Evolutionary conservation across 2,888 invertebrate species (phyloP).

Genomic region (Rotaria magnacalcarata): DNA sequence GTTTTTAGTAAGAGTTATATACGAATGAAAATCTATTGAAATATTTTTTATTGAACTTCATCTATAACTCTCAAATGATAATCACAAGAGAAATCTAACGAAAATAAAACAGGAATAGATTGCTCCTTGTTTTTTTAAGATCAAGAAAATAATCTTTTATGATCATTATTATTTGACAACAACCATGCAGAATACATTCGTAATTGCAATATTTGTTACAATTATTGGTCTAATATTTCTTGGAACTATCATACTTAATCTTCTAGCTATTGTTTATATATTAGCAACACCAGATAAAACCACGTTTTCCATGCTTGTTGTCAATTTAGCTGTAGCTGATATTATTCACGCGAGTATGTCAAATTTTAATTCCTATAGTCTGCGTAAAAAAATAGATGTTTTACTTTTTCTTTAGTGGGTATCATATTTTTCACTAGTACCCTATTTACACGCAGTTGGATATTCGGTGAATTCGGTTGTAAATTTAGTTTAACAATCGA

Average conservation of each 20-base stretch:
- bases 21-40: not conserved
- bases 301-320: not conserved
- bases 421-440: constrained; percentile 4
- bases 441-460: not conserved
- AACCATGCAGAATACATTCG: not conserved
- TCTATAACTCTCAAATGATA: not conserved
- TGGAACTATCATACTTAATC: not conserved
- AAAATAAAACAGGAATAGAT: no score
- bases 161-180: no score
- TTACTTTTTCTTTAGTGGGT: not conserved
- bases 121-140: no score
- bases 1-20: not conserved
- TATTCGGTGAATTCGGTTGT: constrained; percentile 14
- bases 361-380: no score
- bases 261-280: constrained; percentile 27
- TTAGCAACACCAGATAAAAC: constrained; percentile 24
- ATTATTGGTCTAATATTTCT: not conserved
- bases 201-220: not conserved
- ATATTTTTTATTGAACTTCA: not conserved
- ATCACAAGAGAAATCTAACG: not conserved
- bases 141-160: no score
- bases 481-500: constrained; percentile 1
- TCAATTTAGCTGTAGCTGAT: constrained; percentile 33
- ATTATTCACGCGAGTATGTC: constrained; percentile 7
- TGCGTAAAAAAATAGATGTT: no score